Evolutionary conservation across 2,888 invertebrate genomes (phyloP).

Genomic region (Orthonevra nobilis): DNA sequence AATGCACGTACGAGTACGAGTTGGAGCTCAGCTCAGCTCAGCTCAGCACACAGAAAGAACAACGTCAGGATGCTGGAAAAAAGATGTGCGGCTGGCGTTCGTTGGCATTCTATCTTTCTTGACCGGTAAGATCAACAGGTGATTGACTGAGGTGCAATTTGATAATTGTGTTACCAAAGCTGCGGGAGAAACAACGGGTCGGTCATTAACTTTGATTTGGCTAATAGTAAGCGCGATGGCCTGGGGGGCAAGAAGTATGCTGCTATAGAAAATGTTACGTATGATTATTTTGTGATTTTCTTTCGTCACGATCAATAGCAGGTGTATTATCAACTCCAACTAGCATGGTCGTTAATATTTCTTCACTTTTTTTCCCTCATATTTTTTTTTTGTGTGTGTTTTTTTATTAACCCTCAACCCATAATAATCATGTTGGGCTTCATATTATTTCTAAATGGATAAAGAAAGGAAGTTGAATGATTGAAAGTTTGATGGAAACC

Average conservation of each 20-base stretch:
- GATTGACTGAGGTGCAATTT: constrained; percentile 68
- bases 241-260: neutral
- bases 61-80: constrained; percentile 8
- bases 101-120: neutral
- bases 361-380: constrained; percentile 50
- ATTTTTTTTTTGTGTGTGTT: constrained; percentile 75
- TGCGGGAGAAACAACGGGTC: constrained; percentile 56
- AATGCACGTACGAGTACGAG: constrained; percentile 32
- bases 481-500: constrained; percentile 37
- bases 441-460: constrained; percentile 37
- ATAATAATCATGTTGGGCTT: constrained; percentile 41
- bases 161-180: constrained; percentile 58
- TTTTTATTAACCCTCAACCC: constrained; percentile 62
- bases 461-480: constrained; percentile 52
- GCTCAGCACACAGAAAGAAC: constrained; percentile 10
- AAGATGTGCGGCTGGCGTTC: too few relatives aligned
- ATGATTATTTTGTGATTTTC: constrained; percentile 63
- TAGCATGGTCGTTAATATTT: constrained; percentile 63
- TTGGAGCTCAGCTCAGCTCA: too few relatives aligned
- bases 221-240: constrained; percentile 36
- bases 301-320: constrained; percentile 67
- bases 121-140: constrained; percentile 65
- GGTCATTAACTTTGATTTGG: constrained; percentile 67
- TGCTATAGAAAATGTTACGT: constrained; percentile 29
- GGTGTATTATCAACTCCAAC: constrained; percentile 67